Percentiles rank a stretch among this genome's conserved stretches.
These are phyloP conservation scores for Ennomos erosarius DNA, from an alignment of 2,888 invertebrate species.

Conservation along the genomic window DNA sequence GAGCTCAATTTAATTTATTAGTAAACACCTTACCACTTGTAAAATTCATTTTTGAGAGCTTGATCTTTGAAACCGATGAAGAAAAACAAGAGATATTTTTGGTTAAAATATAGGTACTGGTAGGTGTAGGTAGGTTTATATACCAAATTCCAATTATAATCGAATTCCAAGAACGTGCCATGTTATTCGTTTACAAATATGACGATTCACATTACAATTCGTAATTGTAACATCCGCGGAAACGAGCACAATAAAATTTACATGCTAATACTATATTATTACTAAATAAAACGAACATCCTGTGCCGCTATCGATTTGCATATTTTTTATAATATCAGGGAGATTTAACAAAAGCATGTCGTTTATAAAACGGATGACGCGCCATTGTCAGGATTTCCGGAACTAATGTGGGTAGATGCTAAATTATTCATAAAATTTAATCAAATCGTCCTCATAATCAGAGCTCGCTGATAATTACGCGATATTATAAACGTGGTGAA, in stretches of 20 bases:
- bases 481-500: conserved; percentile 57
- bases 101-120: neutral
- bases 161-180: conserved; percentile 39
- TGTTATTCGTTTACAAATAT: conserved; percentile 63
- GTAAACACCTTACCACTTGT: no score
- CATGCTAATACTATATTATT: conserved; percentile 81
- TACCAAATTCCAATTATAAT: no score
- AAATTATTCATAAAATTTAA: conserved; percentile 80
- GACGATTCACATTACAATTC: conserved; percentile 72
- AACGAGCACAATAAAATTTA: conserved; percentile 68
- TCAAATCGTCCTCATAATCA: conserved; percentile 72
- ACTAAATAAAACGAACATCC: conserved; percentile 83
- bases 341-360: conserved; percentile 73
- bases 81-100: neutral
- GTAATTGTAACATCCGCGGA: conserved; percentile 78
- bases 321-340: conserved; percentile 82
- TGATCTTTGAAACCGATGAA: no score
- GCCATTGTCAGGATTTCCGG: conserved; percentile 80
- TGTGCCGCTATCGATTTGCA: conserved; percentile 82
- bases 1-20: no score
- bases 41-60: no score
- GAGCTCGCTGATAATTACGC: conserved; percentile 67
- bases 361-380: conserved; percentile 67
- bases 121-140: no score
- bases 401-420: conserved; percentile 48